A percentile compares a stretch with the other conserved stretches of the same genome.
Evolutionary conservation across 2,797 vertebrate genomes (phyloP).

Genomic region (Nyctalus aviator): DNA sequence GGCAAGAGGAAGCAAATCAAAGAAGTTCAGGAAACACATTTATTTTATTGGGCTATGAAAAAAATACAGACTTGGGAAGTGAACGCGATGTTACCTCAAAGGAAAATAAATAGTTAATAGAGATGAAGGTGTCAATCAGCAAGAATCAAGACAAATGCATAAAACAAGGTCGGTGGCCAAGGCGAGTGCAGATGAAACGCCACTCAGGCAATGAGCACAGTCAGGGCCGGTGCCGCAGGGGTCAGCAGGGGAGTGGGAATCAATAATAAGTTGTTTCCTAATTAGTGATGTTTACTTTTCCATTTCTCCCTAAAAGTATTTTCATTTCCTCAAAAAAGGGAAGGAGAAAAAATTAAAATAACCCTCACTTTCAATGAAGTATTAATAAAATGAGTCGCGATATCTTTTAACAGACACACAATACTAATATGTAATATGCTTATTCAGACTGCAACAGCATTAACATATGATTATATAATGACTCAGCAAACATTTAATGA

Average conservation of each 20-base stretch:
- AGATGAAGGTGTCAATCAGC: constrained; percentile 58
- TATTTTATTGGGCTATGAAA: constrained; percentile 72
- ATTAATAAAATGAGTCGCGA: constrained; percentile 27
- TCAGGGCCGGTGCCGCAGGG: background rate
- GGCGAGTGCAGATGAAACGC: background rate
- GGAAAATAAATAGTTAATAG: constrained; percentile 67
- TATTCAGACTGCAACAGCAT: background rate
- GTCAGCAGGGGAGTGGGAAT: background rate
- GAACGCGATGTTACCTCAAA: constrained; percentile 67
- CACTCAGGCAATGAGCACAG: background rate
- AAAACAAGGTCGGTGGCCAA: background rate
- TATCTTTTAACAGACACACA: constrained; percentile 35
- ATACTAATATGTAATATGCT: background rate
- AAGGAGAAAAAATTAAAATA: background rate
- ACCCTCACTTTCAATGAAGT: constrained; percentile 7
- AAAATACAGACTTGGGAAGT: constrained; percentile 71
- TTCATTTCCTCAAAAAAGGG: constrained; percentile 51
- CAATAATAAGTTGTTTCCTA: background rate
- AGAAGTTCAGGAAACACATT: constrained; percentile 72
- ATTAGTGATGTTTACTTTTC: background rate
- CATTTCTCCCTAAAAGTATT: background rate
- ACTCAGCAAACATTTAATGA: constrained; percentile 56
- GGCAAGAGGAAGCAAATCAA: constrained; percentile 73
- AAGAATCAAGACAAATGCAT: constrained; percentile 6
- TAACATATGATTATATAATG: constrained; percentile 41